phyloP scores from a whole-genome alignment of 2,797 vertebrate species.

The Pygocentrus nattereri region DNA sequence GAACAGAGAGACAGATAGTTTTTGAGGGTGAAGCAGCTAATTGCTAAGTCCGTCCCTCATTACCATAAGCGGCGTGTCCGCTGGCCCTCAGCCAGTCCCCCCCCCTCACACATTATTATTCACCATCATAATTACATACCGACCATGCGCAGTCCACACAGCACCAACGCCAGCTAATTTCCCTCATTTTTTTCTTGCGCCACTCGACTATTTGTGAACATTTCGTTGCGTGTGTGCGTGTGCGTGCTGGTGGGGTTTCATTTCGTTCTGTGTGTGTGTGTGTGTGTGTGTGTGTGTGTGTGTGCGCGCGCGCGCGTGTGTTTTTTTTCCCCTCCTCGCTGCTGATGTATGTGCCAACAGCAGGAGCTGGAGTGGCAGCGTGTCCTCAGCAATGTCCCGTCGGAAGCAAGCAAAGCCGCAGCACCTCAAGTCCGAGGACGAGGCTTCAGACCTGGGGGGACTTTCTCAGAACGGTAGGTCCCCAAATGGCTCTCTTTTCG shows the following conservation, averaged over 20 bases:
- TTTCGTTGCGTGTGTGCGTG: neutral
- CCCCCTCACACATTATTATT: constrained; percentile 95
- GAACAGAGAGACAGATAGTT: constrained; percentile 85
- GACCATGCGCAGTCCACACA: constrained; percentile 91
- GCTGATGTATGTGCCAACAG: constrained; percentile 93
- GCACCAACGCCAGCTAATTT: constrained; percentile 83
- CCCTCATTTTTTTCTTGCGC: constrained; percentile 63
- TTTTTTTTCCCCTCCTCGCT: constrained; percentile 46
- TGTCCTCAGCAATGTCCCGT: constrained; percentile 87
- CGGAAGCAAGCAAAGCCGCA: constrained; percentile 99
- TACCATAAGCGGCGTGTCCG: constrained; percentile 94
- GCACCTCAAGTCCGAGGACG: constrained; percentile 97
- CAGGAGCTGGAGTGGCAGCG: constrained; percentile 83
- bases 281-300: neutral
- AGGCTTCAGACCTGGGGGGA: constrained; percentile 87
- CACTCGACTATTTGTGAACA: constrained; percentile 75
- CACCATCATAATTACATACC: constrained; percentile 95
- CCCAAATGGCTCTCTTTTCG: neutral
- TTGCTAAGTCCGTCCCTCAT: constrained; percentile 94
- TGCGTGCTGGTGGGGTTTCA: neutral
- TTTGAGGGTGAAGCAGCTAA: constrained; percentile 89
- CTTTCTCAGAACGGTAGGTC: constrained; percentile 92
- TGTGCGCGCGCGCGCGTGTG: neutral
- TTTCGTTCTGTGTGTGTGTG: neutral
- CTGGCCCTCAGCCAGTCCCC: constrained; percentile 95